phyloP scores from a whole-genome alignment of 2,888 invertebrate species.

The Julus scanicus region DNA sequence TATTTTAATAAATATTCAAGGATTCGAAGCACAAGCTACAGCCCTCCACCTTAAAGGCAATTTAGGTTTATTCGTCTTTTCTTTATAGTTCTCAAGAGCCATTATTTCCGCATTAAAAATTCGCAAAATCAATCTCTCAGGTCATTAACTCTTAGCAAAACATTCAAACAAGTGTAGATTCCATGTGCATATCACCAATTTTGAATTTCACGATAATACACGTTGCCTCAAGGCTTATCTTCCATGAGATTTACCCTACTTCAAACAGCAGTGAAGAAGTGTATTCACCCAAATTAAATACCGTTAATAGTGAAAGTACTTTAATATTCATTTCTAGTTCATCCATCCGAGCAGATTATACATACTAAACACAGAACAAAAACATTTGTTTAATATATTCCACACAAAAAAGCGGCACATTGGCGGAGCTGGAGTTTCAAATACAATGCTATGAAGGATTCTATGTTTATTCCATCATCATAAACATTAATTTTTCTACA shows the following conservation, averaged over 20 bases:
- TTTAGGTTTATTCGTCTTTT: not conserved
- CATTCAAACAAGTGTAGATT: not conserved
- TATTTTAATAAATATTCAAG: not conserved
- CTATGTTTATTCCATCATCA: too few relatives aligned
- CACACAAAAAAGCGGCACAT: too few relatives aligned
- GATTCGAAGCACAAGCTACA: not conserved
- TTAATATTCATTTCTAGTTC: too few relatives aligned
- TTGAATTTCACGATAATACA: not conserved
- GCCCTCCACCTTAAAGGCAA: not conserved
- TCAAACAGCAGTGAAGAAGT: not conserved
- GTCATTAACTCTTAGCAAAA: not conserved
- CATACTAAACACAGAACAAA: too few relatives aligned
- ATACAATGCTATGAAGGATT: too few relatives aligned
- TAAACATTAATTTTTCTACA: too few relatives aligned
- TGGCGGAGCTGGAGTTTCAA: too few relatives aligned
- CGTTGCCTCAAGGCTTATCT: not conserved
- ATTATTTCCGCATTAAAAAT: slow-evolving; percentile 16
- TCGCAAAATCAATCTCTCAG: slow-evolving; percentile 1
- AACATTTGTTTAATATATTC: too few relatives aligned
- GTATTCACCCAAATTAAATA: not conserved
- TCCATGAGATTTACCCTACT: not conserved
- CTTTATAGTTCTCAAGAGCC: not conserved
- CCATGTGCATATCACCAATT: not conserved
- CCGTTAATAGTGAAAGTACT: not conserved
- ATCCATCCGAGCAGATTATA: too few relatives aligned